Evolutionary conservation across 2,888 invertebrate genomes (phyloP).

Genomic region (Drosophila quinaria): DNA sequence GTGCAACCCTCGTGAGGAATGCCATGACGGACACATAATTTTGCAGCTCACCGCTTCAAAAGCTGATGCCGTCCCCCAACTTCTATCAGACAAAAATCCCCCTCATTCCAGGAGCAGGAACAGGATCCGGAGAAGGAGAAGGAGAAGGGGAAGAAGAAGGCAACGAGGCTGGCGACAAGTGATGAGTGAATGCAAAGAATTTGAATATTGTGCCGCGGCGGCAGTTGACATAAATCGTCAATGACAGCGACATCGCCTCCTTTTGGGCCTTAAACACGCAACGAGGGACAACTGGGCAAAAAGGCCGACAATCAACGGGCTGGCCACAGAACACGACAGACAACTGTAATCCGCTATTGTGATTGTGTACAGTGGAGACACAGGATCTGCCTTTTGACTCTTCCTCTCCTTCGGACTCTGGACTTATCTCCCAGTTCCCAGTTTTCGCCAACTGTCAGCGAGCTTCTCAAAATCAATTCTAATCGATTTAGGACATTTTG

Average conservation of each 20-base stretch:
- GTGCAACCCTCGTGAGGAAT: conserved; percentile 62
- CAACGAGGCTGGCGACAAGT: conserved; percentile 68
- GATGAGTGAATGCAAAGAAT: conserved; percentile 84
- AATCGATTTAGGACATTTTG: conserved; percentile 82
- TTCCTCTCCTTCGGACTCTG: conserved; percentile 14
- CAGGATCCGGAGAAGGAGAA: conserved; percentile 17
- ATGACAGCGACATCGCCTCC: conserved; percentile 83
- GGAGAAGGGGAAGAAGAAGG: neutral
- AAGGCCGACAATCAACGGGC: conserved; percentile 56
- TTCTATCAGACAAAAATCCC: conserved; percentile 15
- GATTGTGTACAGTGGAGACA: conserved; percentile 33
- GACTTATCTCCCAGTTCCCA: conserved; percentile 1
- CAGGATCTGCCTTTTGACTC: conserved; percentile 26
- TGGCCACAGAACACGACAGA: conserved; percentile 77
- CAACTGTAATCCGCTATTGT: conserved; percentile 80
- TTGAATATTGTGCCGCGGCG: conserved; percentile 83
- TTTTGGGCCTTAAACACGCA: conserved; percentile 77
- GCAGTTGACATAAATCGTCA: conserved; percentile 84
- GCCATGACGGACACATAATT: conserved; percentile 63
- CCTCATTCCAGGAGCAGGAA: neutral
- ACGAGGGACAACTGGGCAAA: conserved; percentile 43
- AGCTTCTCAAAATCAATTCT: conserved; percentile 80
- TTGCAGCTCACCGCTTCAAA: conserved; percentile 58
- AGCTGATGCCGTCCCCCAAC: conserved; percentile 43
- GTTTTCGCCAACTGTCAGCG: conserved; percentile 62